Evolutionary conservation across 1,140 invertebrate genomes (phyloP).

Genomic region (Apis mellifera): DNA sequence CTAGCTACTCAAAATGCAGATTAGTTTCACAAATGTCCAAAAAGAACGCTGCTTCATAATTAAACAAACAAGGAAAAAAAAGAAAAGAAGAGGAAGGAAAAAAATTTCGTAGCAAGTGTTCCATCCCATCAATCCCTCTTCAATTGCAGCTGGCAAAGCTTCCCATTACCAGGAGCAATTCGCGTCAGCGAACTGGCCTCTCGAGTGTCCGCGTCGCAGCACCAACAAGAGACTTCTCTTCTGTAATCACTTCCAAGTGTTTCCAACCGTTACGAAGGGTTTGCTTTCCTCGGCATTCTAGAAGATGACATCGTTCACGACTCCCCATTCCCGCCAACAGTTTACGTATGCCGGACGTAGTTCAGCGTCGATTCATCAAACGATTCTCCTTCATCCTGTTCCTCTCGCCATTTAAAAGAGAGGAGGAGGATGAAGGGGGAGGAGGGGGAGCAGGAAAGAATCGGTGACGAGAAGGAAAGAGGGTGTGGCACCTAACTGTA

Average conservation of each 20-base stretch:
- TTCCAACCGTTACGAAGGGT: conserved; percentile 11
- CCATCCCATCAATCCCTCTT: no score
- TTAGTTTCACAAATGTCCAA: no score
- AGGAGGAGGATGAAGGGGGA: background rate
- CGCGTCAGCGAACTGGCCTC: conserved; percentile 11
- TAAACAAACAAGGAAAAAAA: no score
- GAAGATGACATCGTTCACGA: conserved; percentile 51
- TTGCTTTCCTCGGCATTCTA: conserved; percentile 48
- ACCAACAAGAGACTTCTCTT: background rate
- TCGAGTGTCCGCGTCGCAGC: background rate
- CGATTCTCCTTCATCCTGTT: conserved; percentile 44
- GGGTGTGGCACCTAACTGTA: conserved; percentile 5
- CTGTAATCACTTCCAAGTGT: conserved; percentile 45
- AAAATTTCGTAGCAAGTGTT: no score
- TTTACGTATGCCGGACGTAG: conserved; percentile 69
- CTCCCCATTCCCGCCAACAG: conserved; percentile 32
- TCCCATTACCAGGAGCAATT: background rate
- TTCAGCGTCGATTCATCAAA: conserved; percentile 69
- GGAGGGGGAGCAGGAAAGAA: background rate
- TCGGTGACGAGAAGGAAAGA: background rate
- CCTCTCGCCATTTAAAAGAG: conserved; percentile 53
- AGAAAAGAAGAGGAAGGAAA: no score
- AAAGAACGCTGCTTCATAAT: no score
- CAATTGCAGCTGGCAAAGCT: conserved; percentile 1
- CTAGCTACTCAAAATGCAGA: no score